Evolutionary conservation across 2,888 invertebrate genomes (phyloP).

Genomic region (Ecliptopera silaceata): DNA sequence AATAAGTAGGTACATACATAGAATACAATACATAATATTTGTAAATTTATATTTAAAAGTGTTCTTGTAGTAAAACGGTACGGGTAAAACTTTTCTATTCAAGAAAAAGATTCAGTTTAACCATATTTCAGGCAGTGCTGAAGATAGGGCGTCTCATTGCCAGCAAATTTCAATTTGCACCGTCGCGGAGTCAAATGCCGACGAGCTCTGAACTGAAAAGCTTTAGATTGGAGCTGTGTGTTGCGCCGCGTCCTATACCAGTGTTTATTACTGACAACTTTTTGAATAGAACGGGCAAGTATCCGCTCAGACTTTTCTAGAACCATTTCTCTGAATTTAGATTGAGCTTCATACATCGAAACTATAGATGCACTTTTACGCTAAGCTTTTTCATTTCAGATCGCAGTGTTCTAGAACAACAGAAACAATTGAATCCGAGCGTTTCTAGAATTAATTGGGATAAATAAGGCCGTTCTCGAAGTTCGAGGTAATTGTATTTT

Average conservation of each 20-base stretch:
- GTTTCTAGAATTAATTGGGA: constrained; percentile 40
- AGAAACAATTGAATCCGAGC: constrained; percentile 13
- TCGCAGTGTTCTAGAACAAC: not conserved
- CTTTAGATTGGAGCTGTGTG: constrained; percentile 62
- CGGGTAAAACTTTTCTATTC: too few relatives aligned
- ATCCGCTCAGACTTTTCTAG: too few relatives aligned
- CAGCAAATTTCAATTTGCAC: constrained; percentile 41
- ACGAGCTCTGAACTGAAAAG: constrained; percentile 58
- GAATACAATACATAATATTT: too few relatives aligned
- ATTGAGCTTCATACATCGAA: not conserved
- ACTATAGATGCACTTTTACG: too few relatives aligned
- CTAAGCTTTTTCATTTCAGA: not conserved
- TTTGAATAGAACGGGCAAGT: constrained; percentile 21
- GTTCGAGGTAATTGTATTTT: not conserved
- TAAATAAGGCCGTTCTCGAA: constrained; percentile 5
- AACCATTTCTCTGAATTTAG: not conserved
- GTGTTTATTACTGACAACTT: constrained; percentile 22
- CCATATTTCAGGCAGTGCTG: constrained; percentile 52
- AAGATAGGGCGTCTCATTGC: constrained; percentile 60
- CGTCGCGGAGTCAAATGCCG: constrained; percentile 54
- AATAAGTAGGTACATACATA: too few relatives aligned
- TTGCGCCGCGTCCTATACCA: constrained; percentile 47
- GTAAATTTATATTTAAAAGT: too few relatives aligned
- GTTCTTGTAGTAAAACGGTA: too few relatives aligned
- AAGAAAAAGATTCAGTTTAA: too few relatives aligned